Conservation (phyloP, 2,113 vertebrate species). For the Speoplatyrhinus poulsoni region DNA sequence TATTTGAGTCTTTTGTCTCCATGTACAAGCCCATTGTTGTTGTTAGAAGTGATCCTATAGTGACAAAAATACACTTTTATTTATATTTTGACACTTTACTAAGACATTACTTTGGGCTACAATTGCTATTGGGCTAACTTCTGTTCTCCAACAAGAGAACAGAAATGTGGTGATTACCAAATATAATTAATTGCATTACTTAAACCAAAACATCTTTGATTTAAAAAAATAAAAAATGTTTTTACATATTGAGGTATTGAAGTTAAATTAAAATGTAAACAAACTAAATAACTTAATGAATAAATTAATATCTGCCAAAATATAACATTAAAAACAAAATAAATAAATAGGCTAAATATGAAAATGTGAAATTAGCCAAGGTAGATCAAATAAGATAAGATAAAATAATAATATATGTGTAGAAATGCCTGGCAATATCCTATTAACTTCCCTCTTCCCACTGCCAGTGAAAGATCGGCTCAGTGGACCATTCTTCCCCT, state of each 20-base stretch:
- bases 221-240: no score
- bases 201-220: constrained; percentile 17
- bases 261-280: no score
- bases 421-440: no score
- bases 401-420: no score
- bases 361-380: no score
- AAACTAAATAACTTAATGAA: constrained; percentile 30
- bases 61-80: constrained; percentile 49
- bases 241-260: no score
- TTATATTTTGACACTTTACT: constrained; percentile 25
- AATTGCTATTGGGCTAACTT: constrained; percentile 27
- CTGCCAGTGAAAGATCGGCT: no score
- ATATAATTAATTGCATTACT: constrained; percentile 31
- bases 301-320: not conserved
- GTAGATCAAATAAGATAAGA: no score
- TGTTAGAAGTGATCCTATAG: constrained; percentile 22
- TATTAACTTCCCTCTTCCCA: no score
- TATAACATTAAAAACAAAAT: no score
- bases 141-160: not conserved
- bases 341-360: no score
- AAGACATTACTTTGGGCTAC: constrained; percentile 27
- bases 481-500: no score
- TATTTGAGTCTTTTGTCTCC: constrained; percentile 26
- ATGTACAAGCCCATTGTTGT: constrained; percentile 37
- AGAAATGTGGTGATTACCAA: not conserved